Conservation (phyloP, 92 coral and sea anemone species). For the Diadumene lineata region DNA sequence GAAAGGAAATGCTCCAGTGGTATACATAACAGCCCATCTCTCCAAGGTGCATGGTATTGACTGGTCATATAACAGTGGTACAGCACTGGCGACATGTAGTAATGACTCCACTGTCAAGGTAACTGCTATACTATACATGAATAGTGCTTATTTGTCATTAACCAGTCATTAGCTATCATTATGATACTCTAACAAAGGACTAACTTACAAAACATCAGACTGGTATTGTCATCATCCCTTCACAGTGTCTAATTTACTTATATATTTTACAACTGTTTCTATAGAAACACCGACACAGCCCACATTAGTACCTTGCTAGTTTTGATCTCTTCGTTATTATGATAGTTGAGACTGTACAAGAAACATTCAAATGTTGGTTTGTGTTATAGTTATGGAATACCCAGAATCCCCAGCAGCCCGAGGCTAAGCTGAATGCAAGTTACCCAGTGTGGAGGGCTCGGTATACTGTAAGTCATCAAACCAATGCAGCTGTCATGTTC, state of each 20-base stretch:
- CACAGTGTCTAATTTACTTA: too few relatives aligned
- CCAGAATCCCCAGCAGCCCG: slow-evolving; percentile 82
- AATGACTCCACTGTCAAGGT: slow-evolving; percentile 97
- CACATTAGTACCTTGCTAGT: too few relatives aligned
- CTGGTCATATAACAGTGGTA: slow-evolving; percentile 88
- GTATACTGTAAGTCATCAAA: slow-evolving; percentile 72
- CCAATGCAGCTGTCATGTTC: too few relatives aligned
- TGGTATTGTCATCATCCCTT: too few relatives aligned
- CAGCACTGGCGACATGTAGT: slow-evolving; percentile 89
- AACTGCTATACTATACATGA: too few relatives aligned
- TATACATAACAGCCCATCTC: slow-evolving; percentile 91
- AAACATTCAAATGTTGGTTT: background rate
- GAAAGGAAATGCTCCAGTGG: slow-evolving; percentile 95
- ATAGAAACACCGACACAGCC: too few relatives aligned
- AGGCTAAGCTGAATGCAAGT: slow-evolving; percentile 66
- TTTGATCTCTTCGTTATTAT: background rate
- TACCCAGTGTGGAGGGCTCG: slow-evolving; percentile 98
- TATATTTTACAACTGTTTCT: too few relatives aligned
- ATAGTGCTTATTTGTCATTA: too few relatives aligned
- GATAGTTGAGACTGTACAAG: background rate
- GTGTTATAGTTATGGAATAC: slow-evolving; percentile 76
- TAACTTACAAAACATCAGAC: too few relatives aligned
- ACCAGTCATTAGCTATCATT: too few relatives aligned
- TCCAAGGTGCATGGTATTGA: slow-evolving; percentile 95
- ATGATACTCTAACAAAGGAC: too few relatives aligned